Base-by-base conservation (phyloP, 2,888 invertebrate species). In the Tortrix viridana region DNA sequence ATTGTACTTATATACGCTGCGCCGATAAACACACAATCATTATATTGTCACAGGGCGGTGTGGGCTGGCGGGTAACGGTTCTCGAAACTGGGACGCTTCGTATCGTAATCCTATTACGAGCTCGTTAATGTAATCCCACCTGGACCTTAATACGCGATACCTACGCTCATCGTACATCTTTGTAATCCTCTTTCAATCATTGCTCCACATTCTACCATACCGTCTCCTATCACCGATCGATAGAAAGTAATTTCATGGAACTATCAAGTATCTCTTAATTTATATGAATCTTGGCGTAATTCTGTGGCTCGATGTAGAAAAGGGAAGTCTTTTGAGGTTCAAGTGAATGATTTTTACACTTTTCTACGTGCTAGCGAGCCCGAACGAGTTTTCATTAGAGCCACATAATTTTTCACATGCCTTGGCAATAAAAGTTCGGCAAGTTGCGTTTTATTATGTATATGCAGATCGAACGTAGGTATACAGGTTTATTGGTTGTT, bases 21-120 rank as follows among this genome's bases (percentile, higher is more conserved):
- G 74, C 72, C 71, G 82, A 85, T 86, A 84, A 84, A 83, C 80
- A 84, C 78, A 84, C 84, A 83, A 85, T 84, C 84, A 87, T 89
- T 89, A 86, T 85, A 86, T 83, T 88, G 89, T 89, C 88, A 82
- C 85, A 81, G 72, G 75, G 74, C 81, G 80, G 85, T 82, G 83
- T 87, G 83, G 86, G 86, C 77, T 75, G 67, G 71, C 67, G 67
- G 70, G 80, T 87, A 87, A 84, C 87, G 84, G 87, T 84, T 75
- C 67, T 70, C 67, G 77, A 76, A 90, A 88, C 85, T 89, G 84
- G 91, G 85, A 81, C 90, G 81, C 81, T 74, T 81, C 74, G 77
- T 76, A 82, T 82, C 81, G 85, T 89, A 90, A 91, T 91, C 90
- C 85, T 86, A 89, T 89, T 91, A 89, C 80, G 84, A 85, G 80